Percentiles rank a stretch among this genome's conserved stretches.
Evolutionary conservation across 2,888 invertebrate genomes (phyloP).

Genomic region (Hydraecia micacea): DNA sequence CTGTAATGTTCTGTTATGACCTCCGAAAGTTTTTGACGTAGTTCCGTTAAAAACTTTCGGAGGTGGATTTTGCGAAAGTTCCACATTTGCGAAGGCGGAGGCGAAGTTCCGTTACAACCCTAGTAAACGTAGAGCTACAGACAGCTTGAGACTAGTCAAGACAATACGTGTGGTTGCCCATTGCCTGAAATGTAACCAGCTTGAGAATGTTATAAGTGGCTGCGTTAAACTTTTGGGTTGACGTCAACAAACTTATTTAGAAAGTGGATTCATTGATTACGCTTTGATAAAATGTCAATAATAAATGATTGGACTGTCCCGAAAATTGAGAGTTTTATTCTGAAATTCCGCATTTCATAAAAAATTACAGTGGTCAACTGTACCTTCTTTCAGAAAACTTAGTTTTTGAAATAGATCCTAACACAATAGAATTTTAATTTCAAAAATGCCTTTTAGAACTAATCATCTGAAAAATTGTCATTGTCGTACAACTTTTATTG

Average conservation of each 20-base stretch:
- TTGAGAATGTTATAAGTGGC: background rate
- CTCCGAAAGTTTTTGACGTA: no score
- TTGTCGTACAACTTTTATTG: background rate
- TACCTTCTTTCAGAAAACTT: background rate
- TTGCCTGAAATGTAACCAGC: slow-evolving; percentile 21
- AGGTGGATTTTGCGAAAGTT: background rate
- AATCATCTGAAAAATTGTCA: background rate
- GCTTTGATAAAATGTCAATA: background rate
- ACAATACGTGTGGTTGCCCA: slow-evolving; percentile 20
- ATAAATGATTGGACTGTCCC: background rate
- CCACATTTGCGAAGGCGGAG: background rate
- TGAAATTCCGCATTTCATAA: background rate
- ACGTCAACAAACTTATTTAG: background rate
- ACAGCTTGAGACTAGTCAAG: slow-evolving; percentile 5
- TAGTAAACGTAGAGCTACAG: background rate
- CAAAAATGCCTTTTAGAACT: background rate
- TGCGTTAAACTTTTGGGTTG: background rate
- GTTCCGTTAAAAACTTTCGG: no score
- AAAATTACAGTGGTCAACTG: background rate
- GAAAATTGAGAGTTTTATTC: background rate
- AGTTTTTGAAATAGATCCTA: background rate
- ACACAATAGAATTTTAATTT: background rate
- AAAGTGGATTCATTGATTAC: background rate
- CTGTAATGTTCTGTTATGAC: background rate
- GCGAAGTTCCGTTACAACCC: background rate